Evolutionary conservation across 1,140 invertebrate species (phyloP).

Genomic region (silkworm (Bombyx mori)): ASM3026992v2 NC_085130.1:10903501-10904000

Average conservation of each 20-base stretch:
- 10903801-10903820: constrained; percentile 10
- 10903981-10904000: no score
- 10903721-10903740: constrained; percentile 29
- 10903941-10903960: no score
- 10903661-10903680: constrained; percentile 5
- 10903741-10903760: constrained; percentile 13
- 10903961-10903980: no score
- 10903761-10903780: constrained; percentile 2
- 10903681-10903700: constrained; percentile 24
- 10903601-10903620: no score
- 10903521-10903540: no score
- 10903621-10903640: no score
- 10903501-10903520: no score
- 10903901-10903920: no score
- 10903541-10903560: no score
- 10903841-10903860: constrained; percentile 15
- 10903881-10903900: constrained; percentile 29
- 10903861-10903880: constrained; percentile 44
- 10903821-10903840: constrained; percentile 7
- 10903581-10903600: no score
- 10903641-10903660: not conserved
- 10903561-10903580: no score
- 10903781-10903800: constrained; percentile 20
- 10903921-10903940: no score
- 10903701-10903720: constrained; percentile 32